phyloP scores from a whole-genome alignment of 2,113 vertebrate genomes.

The Corvus cornix region DNA sequence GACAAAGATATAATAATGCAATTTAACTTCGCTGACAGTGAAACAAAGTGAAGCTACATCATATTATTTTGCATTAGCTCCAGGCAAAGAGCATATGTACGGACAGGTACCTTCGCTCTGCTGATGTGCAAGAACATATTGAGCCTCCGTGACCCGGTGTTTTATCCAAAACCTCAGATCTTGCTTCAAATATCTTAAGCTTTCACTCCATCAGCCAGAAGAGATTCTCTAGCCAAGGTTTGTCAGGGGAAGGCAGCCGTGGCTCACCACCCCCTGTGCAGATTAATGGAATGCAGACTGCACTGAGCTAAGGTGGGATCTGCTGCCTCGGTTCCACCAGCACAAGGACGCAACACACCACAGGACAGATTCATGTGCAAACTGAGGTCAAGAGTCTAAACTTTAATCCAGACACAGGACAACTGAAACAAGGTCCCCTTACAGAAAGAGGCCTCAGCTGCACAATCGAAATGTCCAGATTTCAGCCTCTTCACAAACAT shows the following conservation, averaged over 20 bases:
- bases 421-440: background rate
- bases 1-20: slow-evolving; percentile 52
- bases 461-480: background rate
- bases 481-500: background rate
- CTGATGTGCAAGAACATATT: background rate
- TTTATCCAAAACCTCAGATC: background rate
- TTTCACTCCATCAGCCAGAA: background rate
- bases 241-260: background rate
- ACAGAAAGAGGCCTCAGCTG: background rate
- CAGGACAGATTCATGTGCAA: background rate
- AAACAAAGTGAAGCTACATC: slow-evolving; percentile 44
- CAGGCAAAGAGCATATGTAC: slow-evolving; percentile 2
- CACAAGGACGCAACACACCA: background rate
- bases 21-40: slow-evolving; percentile 58
- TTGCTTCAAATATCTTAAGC: background rate
- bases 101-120: background rate
- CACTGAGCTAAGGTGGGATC: background rate
- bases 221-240: background rate
- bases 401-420: background rate
- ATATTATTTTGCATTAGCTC: slow-evolving; percentile 48
- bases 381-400: background rate
- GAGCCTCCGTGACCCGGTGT: background rate
- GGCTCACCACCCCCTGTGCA: background rate
- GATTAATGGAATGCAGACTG: background rate
- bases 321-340: background rate